Evolutionary conservation across 2,888 invertebrate genomes (phyloP), one percentile per base, ranked within the genome.

Genomic region (Octodonta nipae): DNA sequence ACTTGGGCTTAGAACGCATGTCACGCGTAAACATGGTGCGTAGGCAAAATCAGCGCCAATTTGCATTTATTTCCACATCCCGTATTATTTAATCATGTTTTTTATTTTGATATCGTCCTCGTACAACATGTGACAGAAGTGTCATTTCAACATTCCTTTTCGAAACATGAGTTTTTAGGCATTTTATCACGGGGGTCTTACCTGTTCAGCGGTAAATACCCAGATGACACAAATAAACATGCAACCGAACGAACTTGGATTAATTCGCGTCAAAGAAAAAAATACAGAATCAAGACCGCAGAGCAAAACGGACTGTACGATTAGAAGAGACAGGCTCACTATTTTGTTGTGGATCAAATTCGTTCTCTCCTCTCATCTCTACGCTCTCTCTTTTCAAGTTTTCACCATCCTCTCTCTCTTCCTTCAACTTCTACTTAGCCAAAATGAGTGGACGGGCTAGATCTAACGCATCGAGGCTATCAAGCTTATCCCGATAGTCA

Each of bases 271-370:
- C 44, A 46, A 54, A 51, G 47, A 52, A 26, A 20, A 8, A 17
- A 20, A 57, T 54, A 54, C 46, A 52, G 49, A 54, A 53, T 49
- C 55, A 55, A 55, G 52, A 54, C 54, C 55, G 55, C 55, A 54
- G 55, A 57, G 56, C 55, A 60, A 61, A 61, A 59, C 60, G 56
- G 56, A 62, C 61, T 58, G 59, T 60, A 54, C 59, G 58, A 57
- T 56, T 59, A 61, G 56, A 55, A 56, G 56, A 60, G 60, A 57
- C 60, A 59, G 57, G 59, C 58, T 61, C 58, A 61, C 63, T 61
- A 62, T 63, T 64, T 63, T 63, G 61, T 63, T 63, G 61, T 63
- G 61, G 61, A 60, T 63, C 64, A 63, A 62, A 63, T 64, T 64
- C 64, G 60, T 63, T 43, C 44, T 58, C 56, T 58, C 60, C 61